Base-by-base conservation (phyloP, 64 coral and sea anemone species). In the Acropora yongei region DNA sequence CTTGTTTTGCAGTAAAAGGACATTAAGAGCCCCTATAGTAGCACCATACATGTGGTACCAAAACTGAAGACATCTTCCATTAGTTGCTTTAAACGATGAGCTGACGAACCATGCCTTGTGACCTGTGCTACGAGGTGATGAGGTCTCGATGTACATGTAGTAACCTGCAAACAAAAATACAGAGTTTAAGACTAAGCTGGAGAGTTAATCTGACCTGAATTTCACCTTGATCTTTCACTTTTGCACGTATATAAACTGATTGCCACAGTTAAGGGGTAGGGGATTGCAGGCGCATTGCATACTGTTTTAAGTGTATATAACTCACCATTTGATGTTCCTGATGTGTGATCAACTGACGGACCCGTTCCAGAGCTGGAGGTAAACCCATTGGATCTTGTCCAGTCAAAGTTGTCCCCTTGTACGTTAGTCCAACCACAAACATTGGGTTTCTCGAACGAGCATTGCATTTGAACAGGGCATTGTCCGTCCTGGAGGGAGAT, bases 61-160 rank as follows among this genome's bases (percentile, higher is more conserved):
- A 78, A 99, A 99, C 78, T 95, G 97, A 4, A 99, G 91, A 68
- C 97, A 99, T 88, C 86, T 99, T 13, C 97, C 97, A 49, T 44
- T 91, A 14, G 97, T 99, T 44, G 97, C 85, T 78, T 95, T 86
- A 77, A 86, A 96, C 43, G 91, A 78, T 44, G 92, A 83, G 84
- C 97, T 99, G 12, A 93, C 44, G 17, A 99, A 47, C 97, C 97
- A 99, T 7, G 97, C 94, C 74, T 99, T 99, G 89, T 99, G 97
- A 49, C 97, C 97, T 67, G 94, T 99, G 4, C 77, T 86, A 39
- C 96, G 91, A 7, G 96, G 96, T 55, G 93, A 90, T 1, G 96
- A 98, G 3, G 96, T 88, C 57, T 98, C 96, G 14, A 98, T 93
- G 65, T 98, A 98, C 93, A 98, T 91, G 49, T 98, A 98, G 68